Evolutionary conservation across 2,113 vertebrate species (phyloP).

Genomic region (Cygnus atratus): DNA sequence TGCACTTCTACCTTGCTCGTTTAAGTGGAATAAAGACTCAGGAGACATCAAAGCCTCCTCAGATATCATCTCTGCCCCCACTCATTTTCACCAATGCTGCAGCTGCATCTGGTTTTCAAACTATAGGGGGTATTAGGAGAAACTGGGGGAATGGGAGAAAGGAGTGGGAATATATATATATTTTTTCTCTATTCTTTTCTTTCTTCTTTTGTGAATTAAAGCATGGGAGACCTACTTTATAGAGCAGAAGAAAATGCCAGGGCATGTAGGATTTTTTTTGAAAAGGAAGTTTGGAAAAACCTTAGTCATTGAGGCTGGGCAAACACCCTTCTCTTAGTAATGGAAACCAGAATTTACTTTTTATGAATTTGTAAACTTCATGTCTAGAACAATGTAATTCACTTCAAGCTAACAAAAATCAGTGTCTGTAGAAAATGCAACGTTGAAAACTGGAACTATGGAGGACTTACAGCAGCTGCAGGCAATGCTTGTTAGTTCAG

Average conservation of each 20-base stretch:
- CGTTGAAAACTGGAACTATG: not conserved
- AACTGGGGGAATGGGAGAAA: not conserved
- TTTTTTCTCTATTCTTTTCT: not conserved
- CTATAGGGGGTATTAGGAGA: not conserved
- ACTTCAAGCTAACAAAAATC: not conserved
- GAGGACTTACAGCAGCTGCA: not conserved
- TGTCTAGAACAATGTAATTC: not conserved
- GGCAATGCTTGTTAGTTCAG: not conserved
- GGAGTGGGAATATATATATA: not conserved
- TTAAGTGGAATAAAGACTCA: not conserved
- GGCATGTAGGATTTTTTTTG: not conserved
- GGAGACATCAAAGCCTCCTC: not conserved
- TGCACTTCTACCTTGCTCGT: not conserved
- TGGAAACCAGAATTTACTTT: not conserved
- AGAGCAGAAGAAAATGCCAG: not conserved
- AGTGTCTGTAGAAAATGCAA: not conserved
- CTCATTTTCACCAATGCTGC: accelerated
- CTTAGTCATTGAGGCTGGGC: not conserved
- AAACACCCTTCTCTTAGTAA: not conserved
- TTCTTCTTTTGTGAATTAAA: not conserved
- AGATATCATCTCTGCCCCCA: accelerated
- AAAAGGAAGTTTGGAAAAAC: not conserved
- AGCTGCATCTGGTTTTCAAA: not conserved
- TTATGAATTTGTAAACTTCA: not conserved
- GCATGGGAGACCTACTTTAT: not conserved